Evolutionary conservation across 1,140 invertebrate genomes (phyloP).

Genomic region (Drosophila virilis): DNA sequence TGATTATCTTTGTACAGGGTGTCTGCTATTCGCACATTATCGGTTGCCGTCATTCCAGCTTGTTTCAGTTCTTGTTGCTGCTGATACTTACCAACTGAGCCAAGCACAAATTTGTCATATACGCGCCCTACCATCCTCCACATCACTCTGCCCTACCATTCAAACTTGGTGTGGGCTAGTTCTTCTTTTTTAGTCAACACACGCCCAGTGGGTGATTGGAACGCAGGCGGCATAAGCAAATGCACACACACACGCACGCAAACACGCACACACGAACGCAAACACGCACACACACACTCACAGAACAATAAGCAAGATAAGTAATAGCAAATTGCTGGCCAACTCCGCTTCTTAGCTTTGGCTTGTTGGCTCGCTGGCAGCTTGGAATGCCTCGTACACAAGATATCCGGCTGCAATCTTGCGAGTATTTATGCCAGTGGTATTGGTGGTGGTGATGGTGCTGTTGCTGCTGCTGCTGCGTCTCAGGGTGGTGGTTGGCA

Average conservation of each 20-base stretch:
- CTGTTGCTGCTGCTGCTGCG: not conserved
- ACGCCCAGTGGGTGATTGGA: slow-evolving; percentile 49
- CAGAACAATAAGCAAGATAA: slow-evolving; percentile 71
- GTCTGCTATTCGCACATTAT: not conserved
- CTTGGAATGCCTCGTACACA: slow-evolving; percentile 26
- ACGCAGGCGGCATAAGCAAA: slow-evolving; percentile 67
- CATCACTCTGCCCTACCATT: not conserved
- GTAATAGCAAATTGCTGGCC: slow-evolving; percentile 73
- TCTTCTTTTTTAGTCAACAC: not conserved
- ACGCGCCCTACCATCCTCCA: not conserved
- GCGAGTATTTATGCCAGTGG: slow-evolving; percentile 54
- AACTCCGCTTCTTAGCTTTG: slow-evolving; percentile 31
- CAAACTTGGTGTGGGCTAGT: not conserved
- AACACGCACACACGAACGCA: slow-evolving; percentile 17
- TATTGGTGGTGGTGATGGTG: not conserved
- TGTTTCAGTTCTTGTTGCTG: not conserved
- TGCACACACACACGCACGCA: slow-evolving; percentile 26
- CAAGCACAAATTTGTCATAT: slow-evolving; percentile 25
- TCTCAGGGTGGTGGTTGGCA: not conserved
- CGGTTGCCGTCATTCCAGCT: too few relatives aligned
- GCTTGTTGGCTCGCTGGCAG: slow-evolving; percentile 6
- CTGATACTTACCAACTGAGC: not conserved
- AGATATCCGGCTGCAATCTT: slow-evolving; percentile 50
- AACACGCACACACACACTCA: slow-evolving; percentile 12
- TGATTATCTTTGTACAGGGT: not conserved